Evolutionary conservation across 2,888 invertebrate species (phyloP).

Genomic region (Arctia plantaginis): DNA sequence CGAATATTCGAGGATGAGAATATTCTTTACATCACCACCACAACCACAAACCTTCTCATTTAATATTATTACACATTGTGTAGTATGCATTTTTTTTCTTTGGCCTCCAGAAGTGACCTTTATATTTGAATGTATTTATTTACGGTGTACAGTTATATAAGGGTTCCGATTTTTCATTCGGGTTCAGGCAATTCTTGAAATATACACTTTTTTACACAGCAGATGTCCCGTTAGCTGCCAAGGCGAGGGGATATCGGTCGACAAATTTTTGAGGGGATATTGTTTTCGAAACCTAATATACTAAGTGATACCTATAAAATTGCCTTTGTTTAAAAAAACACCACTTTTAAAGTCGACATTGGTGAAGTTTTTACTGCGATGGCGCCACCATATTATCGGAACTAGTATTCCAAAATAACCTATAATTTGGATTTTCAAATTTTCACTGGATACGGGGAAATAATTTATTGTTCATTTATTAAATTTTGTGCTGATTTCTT

Average conservation of each 20-base stretch:
- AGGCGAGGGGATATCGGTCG: not conserved
- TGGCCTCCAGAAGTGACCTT: not conserved
- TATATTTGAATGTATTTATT: not conserved
- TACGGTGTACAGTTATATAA: not conserved
- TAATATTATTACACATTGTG: not conserved
- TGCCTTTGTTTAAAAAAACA: too few relatives aligned
- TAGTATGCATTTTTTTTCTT: not conserved
- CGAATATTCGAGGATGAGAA: not conserved
- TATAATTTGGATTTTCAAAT: too few relatives aligned
- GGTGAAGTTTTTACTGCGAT: too few relatives aligned
- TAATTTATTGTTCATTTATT: not conserved
- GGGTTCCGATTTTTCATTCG: not conserved
- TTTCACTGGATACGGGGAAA: not conserved
- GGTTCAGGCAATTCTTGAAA: not conserved
- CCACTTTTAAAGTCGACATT: too few relatives aligned
- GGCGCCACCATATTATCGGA: too few relatives aligned
- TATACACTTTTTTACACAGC: not conserved
- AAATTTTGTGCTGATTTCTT: too few relatives aligned
- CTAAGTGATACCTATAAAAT: not conserved
- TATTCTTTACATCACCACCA: not conserved
- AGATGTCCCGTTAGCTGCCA: not conserved
- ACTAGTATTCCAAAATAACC: too few relatives aligned
- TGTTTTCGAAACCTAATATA: not conserved
- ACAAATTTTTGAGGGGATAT: conserved; percentile 1
- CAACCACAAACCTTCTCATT: not conserved